Conservation (phyloP, 2,888 invertebrate species). For the Reticulitermes lucifugus region DNA sequence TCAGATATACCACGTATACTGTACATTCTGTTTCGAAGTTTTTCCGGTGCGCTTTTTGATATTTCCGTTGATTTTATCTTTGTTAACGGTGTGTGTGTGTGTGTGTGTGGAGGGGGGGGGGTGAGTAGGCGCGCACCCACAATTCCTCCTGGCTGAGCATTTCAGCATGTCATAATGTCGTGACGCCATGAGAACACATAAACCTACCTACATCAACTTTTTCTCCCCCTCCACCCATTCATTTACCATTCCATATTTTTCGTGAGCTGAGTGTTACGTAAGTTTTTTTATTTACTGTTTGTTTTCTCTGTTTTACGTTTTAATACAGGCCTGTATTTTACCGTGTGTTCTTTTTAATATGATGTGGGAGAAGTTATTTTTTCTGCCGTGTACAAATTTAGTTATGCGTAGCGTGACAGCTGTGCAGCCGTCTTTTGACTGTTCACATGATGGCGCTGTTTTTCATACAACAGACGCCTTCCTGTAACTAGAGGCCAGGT, state of each 20-base stretch:
- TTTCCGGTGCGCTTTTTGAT: conserved; percentile 10
- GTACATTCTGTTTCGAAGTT: neutral
- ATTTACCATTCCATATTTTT: conserved; percentile 16
- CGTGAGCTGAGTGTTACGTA: neutral
- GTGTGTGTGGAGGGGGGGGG: neutral
- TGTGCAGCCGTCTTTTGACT: conserved; percentile 15
- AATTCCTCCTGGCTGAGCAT: conserved; percentile 17
- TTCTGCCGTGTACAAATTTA: conserved; percentile 4
- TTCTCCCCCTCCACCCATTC: neutral
- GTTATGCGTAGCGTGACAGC: conserved; percentile 18
- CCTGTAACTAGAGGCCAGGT: conserved; percentile 5
- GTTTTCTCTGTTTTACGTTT: neutral
- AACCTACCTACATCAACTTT: conserved; percentile 11
- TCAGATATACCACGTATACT: neutral
- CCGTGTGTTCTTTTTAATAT: conserved; percentile 31
- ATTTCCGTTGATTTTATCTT: conserved; percentile 1
- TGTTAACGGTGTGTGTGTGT: neutral
- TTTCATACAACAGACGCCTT: neutral
- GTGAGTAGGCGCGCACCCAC: neutral
- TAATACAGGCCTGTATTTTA: neutral
- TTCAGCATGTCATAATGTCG: neutral
- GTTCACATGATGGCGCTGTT: conserved; percentile 8
- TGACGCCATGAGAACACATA: neutral
- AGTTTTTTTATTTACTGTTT: conserved; percentile 10
- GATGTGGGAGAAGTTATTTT: conserved; percentile 17